These are phyloP conservation scores for Oreotrochilus melanogaster DNA, from an alignment of 2,113 vertebrate genomes.

Conservation along the genomic window DNA sequence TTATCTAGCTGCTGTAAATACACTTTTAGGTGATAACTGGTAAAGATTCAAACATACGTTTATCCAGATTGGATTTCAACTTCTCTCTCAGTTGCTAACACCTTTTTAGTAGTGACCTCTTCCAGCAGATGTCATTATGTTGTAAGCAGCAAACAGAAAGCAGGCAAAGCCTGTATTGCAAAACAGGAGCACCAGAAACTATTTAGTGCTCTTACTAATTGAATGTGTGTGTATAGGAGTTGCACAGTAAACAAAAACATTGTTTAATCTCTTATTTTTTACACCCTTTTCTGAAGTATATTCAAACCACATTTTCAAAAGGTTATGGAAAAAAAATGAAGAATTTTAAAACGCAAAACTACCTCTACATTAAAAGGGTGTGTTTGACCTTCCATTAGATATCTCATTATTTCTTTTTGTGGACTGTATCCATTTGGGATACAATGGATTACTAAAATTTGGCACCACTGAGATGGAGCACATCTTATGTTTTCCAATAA, in stretches of 20 bases:
- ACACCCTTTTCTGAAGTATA: slow-evolving; percentile 46
- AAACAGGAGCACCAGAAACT: slow-evolving; percentile 38
- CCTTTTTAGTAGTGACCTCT: slow-evolving; percentile 72
- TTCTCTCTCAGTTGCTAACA: slow-evolving; percentile 73
- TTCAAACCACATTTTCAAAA: slow-evolving; percentile 48
- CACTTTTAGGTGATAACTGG: slow-evolving; percentile 49
- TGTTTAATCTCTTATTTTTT: slow-evolving; percentile 38
- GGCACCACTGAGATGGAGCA: slow-evolving; percentile 14
- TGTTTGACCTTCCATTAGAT: slow-evolving; percentile 7
- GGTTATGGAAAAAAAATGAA: slow-evolving; percentile 24
- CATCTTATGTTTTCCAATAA: slow-evolving; percentile 44
- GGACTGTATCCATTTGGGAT: background rate
- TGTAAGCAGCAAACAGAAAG: slow-evolving; percentile 68
- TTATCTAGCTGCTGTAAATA: slow-evolving; percentile 45
- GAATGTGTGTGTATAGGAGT: background rate
- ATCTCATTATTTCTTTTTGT: slow-evolving; percentile 14
- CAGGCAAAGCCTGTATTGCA: slow-evolving; percentile 1
- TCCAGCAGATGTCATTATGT: slow-evolving; percentile 67
- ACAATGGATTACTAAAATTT: slow-evolving; percentile 51
- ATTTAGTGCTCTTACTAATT: slow-evolving; percentile 20
- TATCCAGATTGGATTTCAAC: slow-evolving; percentile 71
- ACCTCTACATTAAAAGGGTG: slow-evolving; percentile 26
- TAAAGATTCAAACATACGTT: slow-evolving; percentile 70
- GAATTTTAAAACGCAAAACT: slow-evolving; percentile 36
- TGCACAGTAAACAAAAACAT: slow-evolving; percentile 13